Percentiles rank a stretch among this genome's conserved stretches.
Evolutionary conservation across 1,140 invertebrate species (phyloP).

Genomic region (Samia ricini): DNA sequence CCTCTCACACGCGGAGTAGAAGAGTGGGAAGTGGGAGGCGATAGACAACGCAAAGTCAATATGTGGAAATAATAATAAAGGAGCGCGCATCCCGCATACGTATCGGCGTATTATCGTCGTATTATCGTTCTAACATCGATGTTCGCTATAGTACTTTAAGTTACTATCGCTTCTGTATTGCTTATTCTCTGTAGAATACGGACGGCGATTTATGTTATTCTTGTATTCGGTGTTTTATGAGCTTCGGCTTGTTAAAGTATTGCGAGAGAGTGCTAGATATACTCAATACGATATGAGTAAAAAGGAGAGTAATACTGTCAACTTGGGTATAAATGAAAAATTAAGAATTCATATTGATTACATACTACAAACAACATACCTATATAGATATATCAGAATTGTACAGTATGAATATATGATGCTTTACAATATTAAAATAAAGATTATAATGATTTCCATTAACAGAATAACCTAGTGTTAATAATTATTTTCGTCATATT

Average conservation of each 20-base stretch:
- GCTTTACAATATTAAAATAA: too few relatives aligned
- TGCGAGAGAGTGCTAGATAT: neutral
- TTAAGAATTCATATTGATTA: neutral
- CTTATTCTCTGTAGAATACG: neutral
- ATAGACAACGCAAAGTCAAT: constrained; percentile 67
- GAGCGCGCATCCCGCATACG: constrained; percentile 54
- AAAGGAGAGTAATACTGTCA: neutral
- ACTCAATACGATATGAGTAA: neutral
- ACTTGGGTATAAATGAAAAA: neutral
- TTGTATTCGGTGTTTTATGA: constrained; percentile 4
- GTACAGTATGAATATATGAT: too few relatives aligned
- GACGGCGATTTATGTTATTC: constrained; percentile 2
- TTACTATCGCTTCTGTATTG: constrained; percentile 4
- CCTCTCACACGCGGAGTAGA: constrained; percentile 9
- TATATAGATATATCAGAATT: too few relatives aligned
- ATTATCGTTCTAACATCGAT: constrained; percentile 45
- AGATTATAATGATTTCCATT: too few relatives aligned
- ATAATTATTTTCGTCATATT: too few relatives aligned
- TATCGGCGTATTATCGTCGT: constrained; percentile 56
- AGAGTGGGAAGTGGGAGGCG: constrained; percentile 18
- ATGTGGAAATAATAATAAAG: constrained; percentile 74
- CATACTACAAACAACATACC: too few relatives aligned
- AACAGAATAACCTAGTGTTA: too few relatives aligned
- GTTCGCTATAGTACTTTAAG: constrained; percentile 7
- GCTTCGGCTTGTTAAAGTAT: neutral